A percentile compares a stretch with the other conserved stretches of the same genome.
These are phyloP conservation scores for Fopius arisanus DNA, from an alignment of 1,140 invertebrate species.

Conservation along the genomic window DNA sequence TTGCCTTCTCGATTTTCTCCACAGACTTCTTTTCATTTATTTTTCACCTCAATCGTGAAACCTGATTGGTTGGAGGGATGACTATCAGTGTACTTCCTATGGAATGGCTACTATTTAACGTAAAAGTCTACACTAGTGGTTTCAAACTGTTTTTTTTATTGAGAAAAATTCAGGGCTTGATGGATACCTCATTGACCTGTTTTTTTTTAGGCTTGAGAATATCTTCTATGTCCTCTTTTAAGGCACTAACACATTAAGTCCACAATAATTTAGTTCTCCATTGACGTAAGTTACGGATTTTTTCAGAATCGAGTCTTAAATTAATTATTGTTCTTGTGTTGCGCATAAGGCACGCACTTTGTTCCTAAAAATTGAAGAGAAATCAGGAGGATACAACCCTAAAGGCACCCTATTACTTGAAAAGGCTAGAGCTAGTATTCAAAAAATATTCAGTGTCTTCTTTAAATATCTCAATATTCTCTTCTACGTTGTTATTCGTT, in stretches of 20 bases:
- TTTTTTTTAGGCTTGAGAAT: too few species aligned
- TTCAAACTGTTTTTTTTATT: not conserved
- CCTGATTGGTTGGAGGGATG: constrained; percentile 39
- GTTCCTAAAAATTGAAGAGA: constrained; percentile 17
- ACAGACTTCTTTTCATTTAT: not conserved
- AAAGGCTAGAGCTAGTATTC: not conserved
- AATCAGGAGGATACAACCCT: constrained; percentile 38
- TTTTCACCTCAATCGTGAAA: not conserved
- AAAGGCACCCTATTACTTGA: constrained; percentile 55
- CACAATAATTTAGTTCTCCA: constrained; percentile 22
- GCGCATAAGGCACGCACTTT: constrained; percentile 38
- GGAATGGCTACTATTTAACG: constrained; percentile 56
- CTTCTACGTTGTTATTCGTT: constrained; percentile 13
- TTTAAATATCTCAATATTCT: constrained; percentile 33
- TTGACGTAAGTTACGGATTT: constrained; percentile 7
- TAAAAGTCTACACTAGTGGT: not conserved
- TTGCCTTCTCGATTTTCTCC: not conserved
- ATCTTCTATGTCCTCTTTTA: constrained; percentile 9
- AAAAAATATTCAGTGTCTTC: constrained; percentile 29
- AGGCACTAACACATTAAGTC: constrained; percentile 36
- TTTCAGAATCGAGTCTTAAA: not conserved
- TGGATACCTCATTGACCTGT: too few species aligned
- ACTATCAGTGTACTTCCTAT: constrained; percentile 53
- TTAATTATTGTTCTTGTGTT: constrained; percentile 24
- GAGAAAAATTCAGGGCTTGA: not conserved